Evolutionary conservation across 2,797 vertebrate genomes (phyloP).

Genomic region (Sardinella longiceps): DNA sequence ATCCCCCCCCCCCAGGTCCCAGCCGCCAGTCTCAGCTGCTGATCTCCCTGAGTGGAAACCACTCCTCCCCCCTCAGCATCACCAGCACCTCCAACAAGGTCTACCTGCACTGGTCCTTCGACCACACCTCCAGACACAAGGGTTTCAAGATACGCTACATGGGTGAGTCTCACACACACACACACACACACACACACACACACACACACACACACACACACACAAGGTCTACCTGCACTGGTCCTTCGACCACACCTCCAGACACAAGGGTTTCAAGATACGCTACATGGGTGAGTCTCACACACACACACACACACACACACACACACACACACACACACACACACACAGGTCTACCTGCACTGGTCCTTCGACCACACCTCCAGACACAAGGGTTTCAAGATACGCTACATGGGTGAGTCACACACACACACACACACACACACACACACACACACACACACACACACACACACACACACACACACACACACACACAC

Average conservation of each 20-base stretch:
- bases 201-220: not conserved
- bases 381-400: constrained; percentile 95
- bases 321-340: constrained; percentile 14
- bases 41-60: constrained; percentile 94
- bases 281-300: constrained; percentile 86
- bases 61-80: constrained; percentile 89
- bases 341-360: constrained; percentile 75
- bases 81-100: constrained; percentile 90
- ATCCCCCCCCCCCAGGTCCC: constrained; percentile 85
- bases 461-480: constrained; percentile 28
- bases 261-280: constrained; percentile 95
- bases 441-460: constrained; percentile 42
- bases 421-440: not conserved
- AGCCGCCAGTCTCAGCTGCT: constrained; percentile 92
- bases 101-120: constrained; percentile 96
- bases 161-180: constrained; percentile 68
- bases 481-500: constrained; percentile 1
- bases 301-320: too few relatives aligned
- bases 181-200: not conserved
- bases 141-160: constrained; percentile 96
- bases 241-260: constrained; percentile 96
- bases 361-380: constrained; percentile 98
- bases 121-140: constrained; percentile 93
- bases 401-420: constrained; percentile 83
- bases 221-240: constrained; percentile 86